Conservation (phyloP, 1,140 invertebrate species). For the Meloidogyne chitwoodi region DNA sequence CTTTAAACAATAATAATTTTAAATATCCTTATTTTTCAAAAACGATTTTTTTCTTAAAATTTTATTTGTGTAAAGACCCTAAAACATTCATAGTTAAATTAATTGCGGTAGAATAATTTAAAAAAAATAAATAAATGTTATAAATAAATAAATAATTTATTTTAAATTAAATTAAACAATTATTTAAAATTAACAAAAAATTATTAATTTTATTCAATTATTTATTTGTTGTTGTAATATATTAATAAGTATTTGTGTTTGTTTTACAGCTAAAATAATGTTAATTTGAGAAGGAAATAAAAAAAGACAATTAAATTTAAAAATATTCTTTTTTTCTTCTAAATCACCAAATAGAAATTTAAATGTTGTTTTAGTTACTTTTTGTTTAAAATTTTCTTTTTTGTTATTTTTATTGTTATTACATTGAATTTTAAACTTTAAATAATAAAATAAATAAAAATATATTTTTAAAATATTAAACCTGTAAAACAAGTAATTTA, state of each 20-base stretch:
- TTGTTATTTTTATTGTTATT: not conserved
- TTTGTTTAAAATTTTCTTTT: not conserved
- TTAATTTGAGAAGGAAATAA: not conserved
- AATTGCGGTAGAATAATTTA: too few relatives aligned
- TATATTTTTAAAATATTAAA: not conserved
- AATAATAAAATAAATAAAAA: not conserved
- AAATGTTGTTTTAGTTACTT: not conserved
- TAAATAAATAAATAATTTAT: too few relatives aligned
- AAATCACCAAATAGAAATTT: not conserved
- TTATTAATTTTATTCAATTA: not conserved
- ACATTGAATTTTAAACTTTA: not conserved
- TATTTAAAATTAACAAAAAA: not conserved
- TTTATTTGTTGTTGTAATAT: not conserved
- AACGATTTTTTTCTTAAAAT: too few relatives aligned
- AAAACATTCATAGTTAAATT: too few relatives aligned
- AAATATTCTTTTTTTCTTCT: not conserved
- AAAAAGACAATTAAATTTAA: not conserved
- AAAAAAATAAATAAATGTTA: too few relatives aligned
- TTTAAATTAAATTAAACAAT: too few relatives aligned
- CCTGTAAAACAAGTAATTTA: not conserved
- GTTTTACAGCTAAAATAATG: not conserved
- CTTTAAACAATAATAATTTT: too few relatives aligned
- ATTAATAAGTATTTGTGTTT: not conserved
- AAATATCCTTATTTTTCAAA: too few relatives aligned
- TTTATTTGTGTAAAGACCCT: too few relatives aligned